A percentile compares a stretch with the other conserved stretches of the same genome.
These are phyloP conservation scores for Drosophila lutescens DNA, from an alignment of 2,888 invertebrate species.

Conservation along the genomic window DNA sequence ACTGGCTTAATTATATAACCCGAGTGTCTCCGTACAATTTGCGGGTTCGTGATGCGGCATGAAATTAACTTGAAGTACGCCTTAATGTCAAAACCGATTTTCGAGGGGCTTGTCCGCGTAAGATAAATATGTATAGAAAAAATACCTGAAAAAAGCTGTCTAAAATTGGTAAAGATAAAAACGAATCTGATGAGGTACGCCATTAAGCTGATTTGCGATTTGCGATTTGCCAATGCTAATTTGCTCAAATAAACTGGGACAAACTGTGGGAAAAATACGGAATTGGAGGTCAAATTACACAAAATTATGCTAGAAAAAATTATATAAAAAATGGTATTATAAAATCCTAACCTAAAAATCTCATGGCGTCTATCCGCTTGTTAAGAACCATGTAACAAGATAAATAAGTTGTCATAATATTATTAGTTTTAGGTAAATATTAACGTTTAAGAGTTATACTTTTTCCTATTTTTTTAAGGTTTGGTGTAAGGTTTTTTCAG, in stretches of 20 bases:
- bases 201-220: constrained; percentile 33
- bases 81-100: constrained; percentile 64
- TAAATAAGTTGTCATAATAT: no score
- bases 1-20: constrained; percentile 70
- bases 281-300: constrained; percentile 3
- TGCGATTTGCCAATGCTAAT: constrained; percentile 21
- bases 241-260: constrained; percentile 12
- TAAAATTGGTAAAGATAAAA: constrained; percentile 8
- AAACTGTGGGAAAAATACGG: constrained; percentile 21
- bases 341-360: no score
- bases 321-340: no score
- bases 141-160: neutral
- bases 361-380: no score
- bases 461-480: neutral
- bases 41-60: constrained; percentile 33
- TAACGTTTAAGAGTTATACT: no score
- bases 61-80: constrained; percentile 59
- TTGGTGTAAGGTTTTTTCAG: no score
- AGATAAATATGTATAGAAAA: constrained; percentile 3
- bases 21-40: constrained; percentile 48
- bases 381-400: no score
- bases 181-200: constrained; percentile 7
- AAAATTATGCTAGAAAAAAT: neutral
- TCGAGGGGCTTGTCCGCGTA: constrained; percentile 41
- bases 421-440: no score